Base-by-base conservation (phyloP, 2,797 vertebrate genomes). In the Lophotriccus pileatus region DNA sequence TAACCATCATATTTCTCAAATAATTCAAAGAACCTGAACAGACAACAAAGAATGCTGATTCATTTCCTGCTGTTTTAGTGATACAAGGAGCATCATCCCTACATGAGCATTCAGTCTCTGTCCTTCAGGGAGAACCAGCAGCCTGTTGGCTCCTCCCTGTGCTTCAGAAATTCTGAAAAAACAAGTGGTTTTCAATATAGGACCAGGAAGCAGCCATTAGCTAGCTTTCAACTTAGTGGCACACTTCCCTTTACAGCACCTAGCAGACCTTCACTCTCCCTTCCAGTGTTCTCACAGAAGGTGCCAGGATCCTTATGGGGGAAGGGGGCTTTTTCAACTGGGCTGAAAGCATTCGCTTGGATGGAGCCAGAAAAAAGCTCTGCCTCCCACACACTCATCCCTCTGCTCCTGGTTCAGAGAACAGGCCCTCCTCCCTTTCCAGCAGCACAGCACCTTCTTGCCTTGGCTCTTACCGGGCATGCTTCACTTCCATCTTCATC, bases 401-500 rank as follows among this genome's bases (percentile, higher is more conserved):
- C 69, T 60, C 53, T 75, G 44, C 37, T 91, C n/a, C 28, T 39
- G 10, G 19, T 32, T 66, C 53, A 76, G 67, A 46, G 66, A 36
- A 72, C 0, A 2, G 27, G 43, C 18, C 21, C 22, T 76, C 4
- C 6, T 34, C 58, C 11, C 32, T 34, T 47, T 44, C 53, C 86
- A 80, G 43, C 24, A 74, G 64, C 32, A 43, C 22, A 68, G 36
- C 36, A 34, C 6, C 56, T 62, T 67, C 37, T 23, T 37, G 70
- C 49, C 56, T 72, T 32, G 30, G 53, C 37, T 30, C 84, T 88
- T 97, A 99, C 99, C 99, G 98, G 24, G 99, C 97, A 93, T 99
- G 99, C 28, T 98, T 99, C 70, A 99, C 99, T 96, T 99, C 99
- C 99, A 99, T 99, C 97, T 99, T 99, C 99, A 99, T 99, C 97